These are phyloP conservation scores for Mobula hypostoma DNA, from an alignment of 2,113 vertebrate genomes.

Conservation along the genomic window DNA sequence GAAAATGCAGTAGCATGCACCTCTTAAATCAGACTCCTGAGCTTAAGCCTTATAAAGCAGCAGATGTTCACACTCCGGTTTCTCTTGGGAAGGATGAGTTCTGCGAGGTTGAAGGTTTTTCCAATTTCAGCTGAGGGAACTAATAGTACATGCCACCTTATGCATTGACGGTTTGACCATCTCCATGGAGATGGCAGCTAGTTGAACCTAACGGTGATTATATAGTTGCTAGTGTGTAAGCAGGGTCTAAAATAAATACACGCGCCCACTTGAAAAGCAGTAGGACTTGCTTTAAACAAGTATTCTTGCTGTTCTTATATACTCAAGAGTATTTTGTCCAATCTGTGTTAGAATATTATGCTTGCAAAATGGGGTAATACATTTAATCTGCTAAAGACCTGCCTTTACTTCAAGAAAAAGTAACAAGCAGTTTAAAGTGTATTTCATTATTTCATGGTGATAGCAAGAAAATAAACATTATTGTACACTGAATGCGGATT, in stretches of 20 bases:
- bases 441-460: neutral
- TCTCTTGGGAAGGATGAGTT: conserved; percentile 14
- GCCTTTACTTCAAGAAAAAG: neutral
- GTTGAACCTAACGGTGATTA: neutral
- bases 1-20: neutral
- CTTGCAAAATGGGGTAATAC: neutral
- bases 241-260: no score
- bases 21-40: neutral
- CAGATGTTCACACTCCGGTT: conserved; percentile 3
- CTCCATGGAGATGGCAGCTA: conserved; percentile 11
- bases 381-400: neutral
- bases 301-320: neutral
- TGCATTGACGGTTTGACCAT: neutral
- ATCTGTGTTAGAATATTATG: neutral
- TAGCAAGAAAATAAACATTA: neutral
- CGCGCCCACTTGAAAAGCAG: neutral
- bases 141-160: neutral
- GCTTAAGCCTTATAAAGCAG: neutral
- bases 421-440: neutral
- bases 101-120: neutral
- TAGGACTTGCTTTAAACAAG: neutral
- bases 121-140: neutral
- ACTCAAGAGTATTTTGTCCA: neutral
- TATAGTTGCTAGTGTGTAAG: neutral
- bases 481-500: neutral